Conservation (phyloP, 1,140 invertebrate species). For the Drosophila ironensis region DNA sequence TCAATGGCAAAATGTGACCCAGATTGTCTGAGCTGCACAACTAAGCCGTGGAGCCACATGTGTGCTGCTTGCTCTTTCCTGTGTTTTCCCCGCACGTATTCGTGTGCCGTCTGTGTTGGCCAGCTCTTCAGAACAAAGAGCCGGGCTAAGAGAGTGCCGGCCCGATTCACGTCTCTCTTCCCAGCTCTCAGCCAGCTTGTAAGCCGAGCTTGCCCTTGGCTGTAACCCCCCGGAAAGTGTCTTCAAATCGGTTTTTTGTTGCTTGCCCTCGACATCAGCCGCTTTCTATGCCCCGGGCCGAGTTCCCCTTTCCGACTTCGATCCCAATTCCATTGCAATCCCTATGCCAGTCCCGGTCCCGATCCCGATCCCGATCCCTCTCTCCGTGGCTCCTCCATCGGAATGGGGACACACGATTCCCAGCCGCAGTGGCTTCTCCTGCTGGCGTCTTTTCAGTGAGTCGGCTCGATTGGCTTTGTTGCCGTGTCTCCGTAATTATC, state of each 20-base stretch:
- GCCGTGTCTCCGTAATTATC: constrained; percentile 71
- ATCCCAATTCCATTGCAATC: constrained; percentile 11
- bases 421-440: constrained; percentile 24
- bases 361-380: constrained; percentile 8
- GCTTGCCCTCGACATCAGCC: constrained; percentile 10
- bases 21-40: constrained; percentile 82
- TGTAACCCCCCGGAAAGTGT: constrained; percentile 16
- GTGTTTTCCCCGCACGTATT: background rate
- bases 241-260: background rate
- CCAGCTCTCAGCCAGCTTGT: constrained; percentile 18
- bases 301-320: constrained; percentile 5
- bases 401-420: constrained; percentile 70
- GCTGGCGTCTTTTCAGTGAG: constrained; percentile 34
- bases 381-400: constrained; percentile 25
- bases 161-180: background rate
- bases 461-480: constrained; percentile 26
- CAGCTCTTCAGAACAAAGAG: constrained; percentile 71
- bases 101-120: constrained; percentile 42
- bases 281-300: constrained; percentile 26
- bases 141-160: constrained; percentile 5
- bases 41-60: constrained; percentile 58
- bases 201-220: constrained; percentile 45
- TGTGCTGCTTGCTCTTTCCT: background rate
- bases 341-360: too few relatives aligned
- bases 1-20: constrained; percentile 82